Evolutionary conservation across 1,140 invertebrate species (phyloP).

Genomic region (Polyergus mexicanus): DNA sequence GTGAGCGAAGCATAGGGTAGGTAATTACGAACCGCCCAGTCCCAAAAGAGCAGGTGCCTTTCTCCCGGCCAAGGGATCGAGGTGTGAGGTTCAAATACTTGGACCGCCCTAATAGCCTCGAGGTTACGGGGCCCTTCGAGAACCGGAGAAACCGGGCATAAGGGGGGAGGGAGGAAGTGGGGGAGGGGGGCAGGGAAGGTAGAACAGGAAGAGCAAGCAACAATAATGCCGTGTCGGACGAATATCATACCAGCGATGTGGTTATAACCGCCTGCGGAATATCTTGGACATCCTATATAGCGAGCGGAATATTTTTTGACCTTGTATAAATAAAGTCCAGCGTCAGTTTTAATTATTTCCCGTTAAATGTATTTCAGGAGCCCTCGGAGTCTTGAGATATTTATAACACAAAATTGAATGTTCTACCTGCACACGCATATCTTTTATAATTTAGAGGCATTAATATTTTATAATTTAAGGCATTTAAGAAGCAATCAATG

Average conservation of each 20-base stretch:
- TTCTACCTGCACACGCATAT: neutral
- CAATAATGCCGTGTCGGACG: slow-evolving; percentile 26
- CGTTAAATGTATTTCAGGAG: neutral
- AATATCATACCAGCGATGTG: slow-evolving; percentile 26
- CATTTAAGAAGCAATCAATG: neutral
- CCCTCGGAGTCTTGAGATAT: neutral
- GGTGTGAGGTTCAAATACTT: slow-evolving; percentile 86
- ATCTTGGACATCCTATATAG: neutral
- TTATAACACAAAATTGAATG: neutral
- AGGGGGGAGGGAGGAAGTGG: neutral
- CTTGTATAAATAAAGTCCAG: slow-evolving; percentile 21
- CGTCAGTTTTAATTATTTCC: slow-evolving; percentile 14
- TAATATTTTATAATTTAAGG: too few species aligned
- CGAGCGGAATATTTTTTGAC: slow-evolving; percentile 24
- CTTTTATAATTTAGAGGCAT: neutral
- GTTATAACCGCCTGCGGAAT: slow-evolving; percentile 14
- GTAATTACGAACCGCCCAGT: slow-evolving; percentile 85
- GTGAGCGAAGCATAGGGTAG: slow-evolving; percentile 81
- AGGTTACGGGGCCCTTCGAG: slow-evolving; percentile 83
- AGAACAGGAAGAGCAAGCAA: slow-evolving; percentile 53
- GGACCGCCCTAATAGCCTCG: slow-evolving; percentile 84
- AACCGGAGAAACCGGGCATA: slow-evolving; percentile 62
- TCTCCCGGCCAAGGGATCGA: slow-evolving; percentile 83
- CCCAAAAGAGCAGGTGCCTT: slow-evolving; percentile 85
- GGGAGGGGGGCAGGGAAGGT: neutral